Conservation (phyloP, 2,888 invertebrate species). For the Machimus rusticus region DNA sequence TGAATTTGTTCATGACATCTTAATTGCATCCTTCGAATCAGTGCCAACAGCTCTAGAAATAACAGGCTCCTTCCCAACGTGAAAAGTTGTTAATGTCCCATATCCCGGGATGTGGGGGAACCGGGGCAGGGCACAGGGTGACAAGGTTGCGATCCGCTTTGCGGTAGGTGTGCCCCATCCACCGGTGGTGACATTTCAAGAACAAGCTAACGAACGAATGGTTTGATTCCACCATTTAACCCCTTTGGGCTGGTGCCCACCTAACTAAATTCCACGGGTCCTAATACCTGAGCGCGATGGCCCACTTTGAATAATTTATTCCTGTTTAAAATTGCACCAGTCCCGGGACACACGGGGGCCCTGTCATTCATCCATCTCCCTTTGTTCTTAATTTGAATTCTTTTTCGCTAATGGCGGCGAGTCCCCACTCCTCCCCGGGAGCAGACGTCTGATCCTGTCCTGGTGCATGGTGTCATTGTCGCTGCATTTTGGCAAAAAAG, state of each 20-base stretch:
- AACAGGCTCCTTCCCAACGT: neutral
- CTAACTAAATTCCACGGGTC: slow-evolving; percentile 9
- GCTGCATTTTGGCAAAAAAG: neutral
- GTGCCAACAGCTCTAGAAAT: slow-evolving; percentile 30
- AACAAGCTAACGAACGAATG: slow-evolving; percentile 21
- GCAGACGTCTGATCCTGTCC: neutral
- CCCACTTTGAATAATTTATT: slow-evolving; percentile 34
- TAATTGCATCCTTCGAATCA: slow-evolving; percentile 40
- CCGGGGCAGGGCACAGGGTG: neutral
- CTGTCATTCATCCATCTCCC: neutral
- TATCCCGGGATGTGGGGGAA: neutral
- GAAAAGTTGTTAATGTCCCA: slow-evolving; percentile 11
- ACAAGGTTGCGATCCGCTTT: neutral
- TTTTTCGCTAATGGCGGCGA: neutral
- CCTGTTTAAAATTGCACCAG: slow-evolving; percentile 2
- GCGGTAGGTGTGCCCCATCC: neutral
- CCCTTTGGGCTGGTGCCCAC: neutral
- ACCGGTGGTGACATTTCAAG: slow-evolving; percentile 22
- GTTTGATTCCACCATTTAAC: slow-evolving; percentile 13
- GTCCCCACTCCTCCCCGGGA: neutral
- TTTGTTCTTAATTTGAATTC: slow-evolving; percentile 20
- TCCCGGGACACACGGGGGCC: neutral
- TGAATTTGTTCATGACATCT: slow-evolving; percentile 45
- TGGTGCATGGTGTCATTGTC: neutral
- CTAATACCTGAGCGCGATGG: slow-evolving; percentile 15